phyloP scores from a whole-genome alignment of 2,888 invertebrate species.

The Andrena bicolor region DNA sequence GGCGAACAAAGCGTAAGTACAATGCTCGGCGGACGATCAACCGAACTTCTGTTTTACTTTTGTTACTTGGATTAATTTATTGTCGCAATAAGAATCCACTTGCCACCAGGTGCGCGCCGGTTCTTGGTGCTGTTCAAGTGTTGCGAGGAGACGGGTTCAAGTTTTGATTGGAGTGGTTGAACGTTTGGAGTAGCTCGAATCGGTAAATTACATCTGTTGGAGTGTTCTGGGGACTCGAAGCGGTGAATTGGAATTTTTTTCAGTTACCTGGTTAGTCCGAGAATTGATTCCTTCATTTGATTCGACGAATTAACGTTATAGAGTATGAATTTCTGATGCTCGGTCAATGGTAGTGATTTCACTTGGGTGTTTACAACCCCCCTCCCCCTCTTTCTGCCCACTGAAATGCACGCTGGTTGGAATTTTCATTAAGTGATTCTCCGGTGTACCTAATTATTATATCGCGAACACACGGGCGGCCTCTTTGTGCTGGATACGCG shows the following conservation, averaged over 20 bases:
- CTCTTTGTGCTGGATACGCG: slow-evolving; percentile 17
- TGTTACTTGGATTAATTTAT: slow-evolving; percentile 7
- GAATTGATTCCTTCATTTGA: too few species aligned
- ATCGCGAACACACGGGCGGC: slow-evolving; percentile 18
- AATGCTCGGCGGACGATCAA: neutral
- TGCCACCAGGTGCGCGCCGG: neutral
- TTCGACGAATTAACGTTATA: neutral
- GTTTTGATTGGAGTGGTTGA: neutral
- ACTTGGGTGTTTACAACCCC: neutral
- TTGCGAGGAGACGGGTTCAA: neutral
- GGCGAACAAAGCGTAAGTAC: slow-evolving; percentile 5
- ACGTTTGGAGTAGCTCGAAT: neutral
- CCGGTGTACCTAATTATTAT: slow-evolving; percentile 27
- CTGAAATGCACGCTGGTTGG: neutral
- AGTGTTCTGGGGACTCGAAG: too few species aligned
- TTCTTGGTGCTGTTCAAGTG: neutral
- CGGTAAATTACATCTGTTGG: too few species aligned
- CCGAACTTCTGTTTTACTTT: slow-evolving; percentile 13
- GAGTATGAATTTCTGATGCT: neutral
- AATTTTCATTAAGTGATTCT: slow-evolving; percentile 17
- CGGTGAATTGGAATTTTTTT: too few species aligned
- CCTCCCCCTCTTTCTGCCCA: neutral
- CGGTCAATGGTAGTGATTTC: neutral
- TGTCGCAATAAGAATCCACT: neutral
- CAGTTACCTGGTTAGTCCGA: too few species aligned